These are phyloP conservation scores for Hippocampus mohnikei DNA, from an alignment of 2,113 vertebrate species.

Conservation along the genomic window DNA sequence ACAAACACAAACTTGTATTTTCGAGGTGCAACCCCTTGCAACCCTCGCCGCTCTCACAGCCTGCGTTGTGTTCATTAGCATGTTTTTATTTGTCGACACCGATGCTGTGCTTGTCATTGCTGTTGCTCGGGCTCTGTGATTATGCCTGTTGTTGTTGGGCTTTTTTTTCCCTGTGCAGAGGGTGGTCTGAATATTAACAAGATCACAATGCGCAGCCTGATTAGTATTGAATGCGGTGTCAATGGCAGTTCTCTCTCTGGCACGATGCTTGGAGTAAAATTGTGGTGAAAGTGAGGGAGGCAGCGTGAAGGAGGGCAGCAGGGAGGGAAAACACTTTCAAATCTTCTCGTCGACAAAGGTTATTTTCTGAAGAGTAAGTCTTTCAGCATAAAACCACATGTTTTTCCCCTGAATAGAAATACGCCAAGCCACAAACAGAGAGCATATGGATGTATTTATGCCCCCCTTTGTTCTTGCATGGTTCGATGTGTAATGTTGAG, in stretches of 20 bases:
- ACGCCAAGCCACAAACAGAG: constrained; percentile 70
- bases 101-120: constrained; percentile 34
- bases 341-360: constrained; percentile 72
- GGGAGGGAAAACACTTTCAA: constrained; percentile 46
- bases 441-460: constrained; percentile 76
- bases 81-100: constrained; percentile 54
- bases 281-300: constrained; percentile 28
- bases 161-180: constrained; percentile 36
- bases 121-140: constrained; percentile 52
- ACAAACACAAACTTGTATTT: constrained; percentile 42
- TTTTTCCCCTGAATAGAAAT: constrained; percentile 71
- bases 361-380: constrained; percentile 69
- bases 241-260: constrained; percentile 54
- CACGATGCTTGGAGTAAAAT: constrained; percentile 55
- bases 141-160: constrained; percentile 32
- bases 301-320: constrained; percentile 14
- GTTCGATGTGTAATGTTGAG: constrained; percentile 62
- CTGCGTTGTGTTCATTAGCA: constrained; percentile 45
- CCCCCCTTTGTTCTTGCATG: constrained; percentile 58
- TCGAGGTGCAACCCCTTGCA: constrained; percentile 8
- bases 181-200: constrained; percentile 58
- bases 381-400: constrained; percentile 68
- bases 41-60: constrained; percentile 24
- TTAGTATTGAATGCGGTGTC: constrained; percentile 52
- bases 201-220: constrained; percentile 58